phyloP scores from a whole-genome alignment of 2,113 vertebrate genomes.

The Ploceus nigricollis region DNA sequence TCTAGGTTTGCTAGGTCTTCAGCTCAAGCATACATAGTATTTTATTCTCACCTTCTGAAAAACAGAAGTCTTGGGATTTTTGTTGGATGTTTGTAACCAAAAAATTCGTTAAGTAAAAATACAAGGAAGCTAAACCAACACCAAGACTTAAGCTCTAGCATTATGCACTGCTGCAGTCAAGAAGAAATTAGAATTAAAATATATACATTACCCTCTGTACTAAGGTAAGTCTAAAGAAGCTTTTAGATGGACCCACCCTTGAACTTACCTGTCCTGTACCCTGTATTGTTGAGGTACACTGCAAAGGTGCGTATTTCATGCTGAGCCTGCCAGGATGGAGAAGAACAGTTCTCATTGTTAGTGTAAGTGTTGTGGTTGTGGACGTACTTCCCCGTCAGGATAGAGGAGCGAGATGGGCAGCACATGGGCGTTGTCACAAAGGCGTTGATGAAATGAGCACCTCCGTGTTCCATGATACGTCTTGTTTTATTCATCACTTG shows the following conservation, averaged over 20 bases:
- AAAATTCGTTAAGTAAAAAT: background rate
- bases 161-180: background rate
- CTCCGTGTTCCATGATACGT: constrained; percentile 91
- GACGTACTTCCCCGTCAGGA: constrained; percentile 94
- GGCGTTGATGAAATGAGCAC: constrained; percentile 92
- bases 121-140: background rate
- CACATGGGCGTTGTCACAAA: constrained; percentile 98
- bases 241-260: background rate
- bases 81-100: background rate
- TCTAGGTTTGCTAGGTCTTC: background rate
- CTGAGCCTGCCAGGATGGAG: constrained; percentile 93
- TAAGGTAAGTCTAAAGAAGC: background rate
- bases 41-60: background rate
- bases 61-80: background rate
- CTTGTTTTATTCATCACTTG: constrained; percentile 97
- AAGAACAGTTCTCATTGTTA: constrained; percentile 98
- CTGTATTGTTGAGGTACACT: constrained; percentile 92
- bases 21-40: background rate
- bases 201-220: background rate
- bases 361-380: constrained; percentile 99
- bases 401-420: constrained; percentile 94
- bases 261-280: constrained; percentile 84
- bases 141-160: background rate
- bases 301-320: constrained; percentile 92
- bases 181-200: background rate